These are phyloP conservation scores for Tenthredo amoena DNA, from an alignment of 2,888 invertebrate species.

Conservation along the genomic window DNA sequence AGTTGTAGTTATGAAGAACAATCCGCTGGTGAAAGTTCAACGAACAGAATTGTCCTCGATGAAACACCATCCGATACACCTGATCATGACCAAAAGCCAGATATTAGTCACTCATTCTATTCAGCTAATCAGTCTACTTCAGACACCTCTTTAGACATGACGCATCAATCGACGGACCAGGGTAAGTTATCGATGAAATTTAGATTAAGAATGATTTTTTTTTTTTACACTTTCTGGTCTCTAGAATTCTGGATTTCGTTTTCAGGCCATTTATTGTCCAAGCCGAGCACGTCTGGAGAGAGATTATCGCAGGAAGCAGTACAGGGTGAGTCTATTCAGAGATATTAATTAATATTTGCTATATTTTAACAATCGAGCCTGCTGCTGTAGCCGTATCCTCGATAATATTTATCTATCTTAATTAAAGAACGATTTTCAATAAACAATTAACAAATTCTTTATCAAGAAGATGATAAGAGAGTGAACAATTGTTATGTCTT, in stretches of 20 bases:
- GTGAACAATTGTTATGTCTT: not conserved
- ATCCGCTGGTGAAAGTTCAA: constrained; percentile 71
- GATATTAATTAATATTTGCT: constrained; percentile 48
- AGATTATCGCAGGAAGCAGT: constrained; percentile 75
- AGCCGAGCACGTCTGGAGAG: constrained; percentile 77
- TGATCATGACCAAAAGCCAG: constrained; percentile 75
- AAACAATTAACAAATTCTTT: not conserved
- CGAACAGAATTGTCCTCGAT: constrained; percentile 71
- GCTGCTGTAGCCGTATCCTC: constrained; percentile 61
- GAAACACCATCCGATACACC: constrained; percentile 69
- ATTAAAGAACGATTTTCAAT: not conserved
- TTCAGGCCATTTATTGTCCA: constrained; percentile 76
- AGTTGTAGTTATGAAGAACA: constrained; percentile 77
- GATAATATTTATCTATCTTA: not conserved
- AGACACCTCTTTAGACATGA: constrained; percentile 68
- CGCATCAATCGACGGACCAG: constrained; percentile 71
- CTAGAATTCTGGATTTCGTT: not conserved
- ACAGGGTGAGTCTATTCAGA: constrained; percentile 74
- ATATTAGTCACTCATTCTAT: constrained; percentile 76
- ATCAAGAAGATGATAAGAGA: not conserved
- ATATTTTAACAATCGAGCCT: constrained; percentile 57
- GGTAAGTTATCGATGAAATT: constrained; percentile 67
- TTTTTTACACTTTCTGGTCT: not conserved
- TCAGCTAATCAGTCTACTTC: constrained; percentile 71
- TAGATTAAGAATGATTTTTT: not conserved